Base-by-base conservation (phyloP, 2,888 invertebrate genomes). In the Pristionchus japonicus region DNA sequence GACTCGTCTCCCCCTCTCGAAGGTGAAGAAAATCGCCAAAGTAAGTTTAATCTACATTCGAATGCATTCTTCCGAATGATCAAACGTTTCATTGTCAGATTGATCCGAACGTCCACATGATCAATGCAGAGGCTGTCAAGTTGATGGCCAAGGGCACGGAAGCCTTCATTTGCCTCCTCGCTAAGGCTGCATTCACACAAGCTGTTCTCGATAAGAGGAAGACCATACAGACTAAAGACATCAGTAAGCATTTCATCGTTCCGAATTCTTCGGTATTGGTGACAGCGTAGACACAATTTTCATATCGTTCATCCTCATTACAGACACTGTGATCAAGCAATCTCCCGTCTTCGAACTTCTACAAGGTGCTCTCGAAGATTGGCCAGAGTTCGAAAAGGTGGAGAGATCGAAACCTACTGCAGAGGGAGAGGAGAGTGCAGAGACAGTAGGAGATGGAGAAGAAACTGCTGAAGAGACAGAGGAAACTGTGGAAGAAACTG, bases 281-380 rank as follows among this genome's bases (percentile, higher is more conserved):
- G n/a, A n/a, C n/a, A n/a, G n/a, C n/a, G n/a, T n/a, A n/a, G n/a
- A n/a, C n/a, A n/a, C n/a, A n/a, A n/a, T n/a, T n/a, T n/a, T n/a
- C n/a, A n/a, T n/a, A n/a, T n/a, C n/a, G n/a, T n/a, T n/a, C n/a
- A n/a, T n/a, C n/a, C n/a, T 70, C 52, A 37, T 77, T 92, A 86
- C 88, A 93, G 93, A 92, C 40, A 90, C 90, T 37, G 91, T 90
- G 6, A 92, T 93, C 82, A 89, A 91, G 49, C 88, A 90, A 40
- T 89, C 88, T 34, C 90, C 91, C 90, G 86, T 90, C 7, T 93
- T 93, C 88, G 90, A 90, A n/a, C 91, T 93, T 83, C 90, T 93
- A 20, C 92, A 93, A 87, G 93, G 92, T 70, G 91, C 92, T 20
- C 85, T 93, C 23, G 92, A 92, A 23, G 92, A 90, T 20, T 93